Conservation (phyloP, 2,888 invertebrate species). For the Chrysina gloriosa region DNA sequence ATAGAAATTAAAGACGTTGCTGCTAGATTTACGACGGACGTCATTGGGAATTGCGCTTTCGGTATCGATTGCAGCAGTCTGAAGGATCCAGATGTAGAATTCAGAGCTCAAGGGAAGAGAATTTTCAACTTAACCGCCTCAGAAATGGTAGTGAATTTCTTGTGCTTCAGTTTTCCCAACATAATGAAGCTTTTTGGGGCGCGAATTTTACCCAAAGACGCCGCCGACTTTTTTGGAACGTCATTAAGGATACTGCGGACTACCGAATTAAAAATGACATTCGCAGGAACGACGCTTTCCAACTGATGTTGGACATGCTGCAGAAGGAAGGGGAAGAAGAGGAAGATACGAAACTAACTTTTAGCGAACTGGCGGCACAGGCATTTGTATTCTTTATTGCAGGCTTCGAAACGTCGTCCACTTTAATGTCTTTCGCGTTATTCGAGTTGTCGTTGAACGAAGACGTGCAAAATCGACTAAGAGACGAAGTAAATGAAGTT, state of each 20-base stretch:
- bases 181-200: constrained; percentile 42
- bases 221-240: constrained; percentile 52
- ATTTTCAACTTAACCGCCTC: constrained; percentile 44
- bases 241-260: constrained; percentile 63
- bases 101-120: constrained; percentile 53
- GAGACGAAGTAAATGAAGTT: constrained; percentile 59
- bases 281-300: constrained; percentile 67
- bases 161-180: constrained; percentile 50
- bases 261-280: constrained; percentile 63
- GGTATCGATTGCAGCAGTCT: constrained; percentile 70
- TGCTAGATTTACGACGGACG: constrained; percentile 70
- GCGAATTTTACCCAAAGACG: constrained; percentile 43
- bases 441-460: constrained; percentile 67
- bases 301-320: constrained; percentile 66
- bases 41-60: constrained; percentile 70
- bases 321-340: constrained; percentile 48
- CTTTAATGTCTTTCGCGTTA: constrained; percentile 68
- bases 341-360: constrained; percentile 36
- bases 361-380: constrained; percentile 60
- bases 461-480: constrained; percentile 63
- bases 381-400: constrained; percentile 71
- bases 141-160: constrained; percentile 43
- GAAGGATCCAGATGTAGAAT: constrained; percentile 66
- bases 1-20: constrained; percentile 63
- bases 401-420: constrained; percentile 73